Evolutionary conservation across 2,797 vertebrate genomes (phyloP).

Genomic region (Gymnothorax reevesii): DNA sequence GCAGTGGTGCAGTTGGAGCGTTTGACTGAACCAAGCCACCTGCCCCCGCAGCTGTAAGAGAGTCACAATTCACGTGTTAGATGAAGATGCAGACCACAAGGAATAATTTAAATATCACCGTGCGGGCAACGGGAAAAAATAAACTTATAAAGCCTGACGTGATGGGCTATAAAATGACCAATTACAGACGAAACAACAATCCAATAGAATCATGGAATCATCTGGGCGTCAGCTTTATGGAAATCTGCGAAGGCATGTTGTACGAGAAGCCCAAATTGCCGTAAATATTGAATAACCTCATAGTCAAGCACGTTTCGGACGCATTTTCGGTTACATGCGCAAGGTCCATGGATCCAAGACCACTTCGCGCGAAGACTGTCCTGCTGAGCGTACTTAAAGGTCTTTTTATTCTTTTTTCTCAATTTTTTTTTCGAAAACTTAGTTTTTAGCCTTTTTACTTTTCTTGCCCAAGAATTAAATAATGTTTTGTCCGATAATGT

Average conservation of each 20-base stretch:
- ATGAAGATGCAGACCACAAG: background rate
- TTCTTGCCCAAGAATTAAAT: background rate
- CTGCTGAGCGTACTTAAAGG: background rate
- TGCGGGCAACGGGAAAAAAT: background rate
- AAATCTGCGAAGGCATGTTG: background rate
- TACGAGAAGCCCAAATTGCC: background rate
- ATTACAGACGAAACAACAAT: background rate
- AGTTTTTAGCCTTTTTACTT: background rate
- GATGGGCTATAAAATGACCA: background rate
- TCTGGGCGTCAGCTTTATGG: background rate
- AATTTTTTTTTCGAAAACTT: background rate
- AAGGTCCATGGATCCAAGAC: background rate
- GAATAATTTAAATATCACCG: background rate
- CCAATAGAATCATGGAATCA: background rate
- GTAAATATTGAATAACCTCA: background rate
- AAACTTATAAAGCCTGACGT: background rate
- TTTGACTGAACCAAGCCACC: constrained; percentile 13
- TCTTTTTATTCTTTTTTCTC: background rate
- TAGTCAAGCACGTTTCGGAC: background rate
- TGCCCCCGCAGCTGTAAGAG: constrained; percentile 11
- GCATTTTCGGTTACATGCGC: background rate
- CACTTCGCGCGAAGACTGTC: background rate
- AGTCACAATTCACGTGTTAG: background rate
- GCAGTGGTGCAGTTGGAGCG: constrained; percentile 6
- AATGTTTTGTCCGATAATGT: background rate